These are phyloP conservation scores for Eugnorisma glareosa DNA, from an alignment of 2,888 invertebrate species.

Conservation along the genomic window DNA sequence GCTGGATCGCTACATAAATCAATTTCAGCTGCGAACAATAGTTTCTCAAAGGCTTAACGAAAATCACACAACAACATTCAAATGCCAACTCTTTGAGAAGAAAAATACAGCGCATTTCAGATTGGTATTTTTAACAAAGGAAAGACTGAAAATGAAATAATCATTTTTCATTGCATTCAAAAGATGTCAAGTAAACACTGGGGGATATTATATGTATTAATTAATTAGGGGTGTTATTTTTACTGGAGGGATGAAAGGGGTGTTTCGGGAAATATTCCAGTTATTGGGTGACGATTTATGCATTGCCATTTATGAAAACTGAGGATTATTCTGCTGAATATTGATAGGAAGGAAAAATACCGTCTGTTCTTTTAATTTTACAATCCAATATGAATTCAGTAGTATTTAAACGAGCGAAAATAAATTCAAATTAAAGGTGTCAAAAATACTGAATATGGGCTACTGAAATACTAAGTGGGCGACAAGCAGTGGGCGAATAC, in stretches of 20 bases:
- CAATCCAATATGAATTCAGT: too few species aligned
- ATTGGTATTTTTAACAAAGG: slow-evolving; percentile 43
- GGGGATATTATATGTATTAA: slow-evolving; percentile 64
- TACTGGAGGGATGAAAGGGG: slow-evolving; percentile 49
- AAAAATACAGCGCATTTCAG: slow-evolving; percentile 28
- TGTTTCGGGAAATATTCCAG: slow-evolving; percentile 45
- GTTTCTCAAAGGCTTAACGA: slow-evolving; percentile 55
- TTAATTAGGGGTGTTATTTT: slow-evolving; percentile 62
- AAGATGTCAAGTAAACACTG: slow-evolving; percentile 72
- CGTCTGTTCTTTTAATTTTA: not conserved
- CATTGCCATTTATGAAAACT: not conserved
- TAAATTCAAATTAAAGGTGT: too few species aligned
- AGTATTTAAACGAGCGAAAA: too few species aligned
- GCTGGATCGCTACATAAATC: slow-evolving; percentile 66
- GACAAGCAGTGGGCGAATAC: too few species aligned
- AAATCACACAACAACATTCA: not conserved
- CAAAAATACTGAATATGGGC: too few species aligned
- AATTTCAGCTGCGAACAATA: slow-evolving; percentile 67
- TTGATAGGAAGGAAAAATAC: not conserved
- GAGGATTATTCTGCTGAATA: not conserved
- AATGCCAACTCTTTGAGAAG: not conserved
- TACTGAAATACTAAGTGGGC: too few species aligned
- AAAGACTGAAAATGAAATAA: slow-evolving; percentile 72
- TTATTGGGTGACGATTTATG: slow-evolving; percentile 36
- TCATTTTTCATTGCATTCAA: slow-evolving; percentile 80